Percentiles rank a stretch among this genome's conserved stretches.
phyloP scores from a whole-genome alignment of 1,140 invertebrate species.

The Drosophila nikananu region DNA sequence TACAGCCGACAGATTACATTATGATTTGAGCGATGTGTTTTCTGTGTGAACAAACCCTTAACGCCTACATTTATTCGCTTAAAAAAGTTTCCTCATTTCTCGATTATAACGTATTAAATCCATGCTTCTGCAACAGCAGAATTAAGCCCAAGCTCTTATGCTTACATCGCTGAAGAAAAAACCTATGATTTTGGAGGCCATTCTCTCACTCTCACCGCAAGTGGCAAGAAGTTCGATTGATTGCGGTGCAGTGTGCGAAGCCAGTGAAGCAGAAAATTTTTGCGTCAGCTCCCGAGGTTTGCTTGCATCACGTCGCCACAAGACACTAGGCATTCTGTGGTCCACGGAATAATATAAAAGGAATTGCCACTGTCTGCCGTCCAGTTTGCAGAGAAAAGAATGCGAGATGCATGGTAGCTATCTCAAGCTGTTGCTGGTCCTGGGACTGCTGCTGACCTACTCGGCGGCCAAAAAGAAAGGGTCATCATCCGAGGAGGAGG shows the following conservation, averaged over 20 bases:
- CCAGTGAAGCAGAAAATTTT: conserved; percentile 59
- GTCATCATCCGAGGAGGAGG: conserved; percentile 76
- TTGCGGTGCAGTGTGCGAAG: conserved; percentile 14
- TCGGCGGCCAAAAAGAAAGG: conserved; percentile 74
- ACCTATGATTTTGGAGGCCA: conserved; percentile 28
- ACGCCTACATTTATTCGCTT: too few relatives aligned
- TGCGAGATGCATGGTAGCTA: conserved; percentile 54
- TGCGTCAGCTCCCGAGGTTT: conserved; percentile 43
- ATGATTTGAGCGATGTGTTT: too few relatives aligned
- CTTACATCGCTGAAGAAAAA: background rate
- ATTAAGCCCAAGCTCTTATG: too few relatives aligned
- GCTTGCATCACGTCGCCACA: conserved; percentile 56
- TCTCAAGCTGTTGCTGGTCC: conserved; percentile 68
- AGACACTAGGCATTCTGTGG: conserved; percentile 48
- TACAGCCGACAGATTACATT: background rate
- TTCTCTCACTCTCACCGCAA: conserved; percentile 20
- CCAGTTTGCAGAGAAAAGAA: conserved; percentile 40
- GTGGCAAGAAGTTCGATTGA: conserved; percentile 20
- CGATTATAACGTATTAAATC: background rate
- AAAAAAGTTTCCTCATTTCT: background rate
- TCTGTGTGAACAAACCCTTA: too few relatives aligned
- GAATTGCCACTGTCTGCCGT: background rate
- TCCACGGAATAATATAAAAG: conserved; percentile 64
- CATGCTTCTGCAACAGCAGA: too few relatives aligned
- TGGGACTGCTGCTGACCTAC: conserved; percentile 68